Evolutionary conservation across 2,113 vertebrate genomes (phyloP), one percentile per base, ranked within the genome.

Genomic region (Rhizomys pruinosus): DNA sequence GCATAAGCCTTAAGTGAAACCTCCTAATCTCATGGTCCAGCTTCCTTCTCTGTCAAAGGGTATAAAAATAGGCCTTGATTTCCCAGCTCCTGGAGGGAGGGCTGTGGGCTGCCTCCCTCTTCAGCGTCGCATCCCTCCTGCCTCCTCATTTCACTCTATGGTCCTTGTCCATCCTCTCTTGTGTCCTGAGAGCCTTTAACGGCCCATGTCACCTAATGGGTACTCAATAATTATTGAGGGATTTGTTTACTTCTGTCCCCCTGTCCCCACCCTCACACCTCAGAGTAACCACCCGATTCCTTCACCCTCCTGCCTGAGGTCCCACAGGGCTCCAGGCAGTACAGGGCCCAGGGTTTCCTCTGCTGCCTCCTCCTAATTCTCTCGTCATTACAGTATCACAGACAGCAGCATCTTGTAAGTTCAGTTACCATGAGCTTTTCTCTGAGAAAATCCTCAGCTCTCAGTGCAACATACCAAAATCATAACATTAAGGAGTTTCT

Each of bases 41-140:
- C 42, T 68, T 94, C 77, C 80, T 96, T n/a, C 17, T 80, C 80
- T 79, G 61, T 89, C 84, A 92, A 37, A 89, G n/a, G 17, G 3
- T 72, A 63, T 71, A 84, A 73, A 81, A 87, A 87, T 64, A 94
- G 89, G 12, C 23, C 55, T 42, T 23, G 15, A 10, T 32, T 27
- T 76, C n/a, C 3, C 10, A 22, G 63, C 86, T 29, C 23, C 22
- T 68, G 52, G 27, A 27, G 52, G 52, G 42, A 17, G 3, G 59
- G 29, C 59, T 8, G 25, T 7, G 34, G 22, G 47, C 37, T 39
- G 17, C 52, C 42, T 32, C 27, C 1, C 52, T 3, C 27, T 13
- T 13, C 2, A 0, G 32, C 17, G 8, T 20, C n/a, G 2, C 29
- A 25, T 39, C 71, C 59, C 39, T n/a, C n/a, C 39, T 22, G 3